phyloP scores from a whole-genome alignment of 1,140 invertebrate species.

The Drosophila bipectinata region DNA sequence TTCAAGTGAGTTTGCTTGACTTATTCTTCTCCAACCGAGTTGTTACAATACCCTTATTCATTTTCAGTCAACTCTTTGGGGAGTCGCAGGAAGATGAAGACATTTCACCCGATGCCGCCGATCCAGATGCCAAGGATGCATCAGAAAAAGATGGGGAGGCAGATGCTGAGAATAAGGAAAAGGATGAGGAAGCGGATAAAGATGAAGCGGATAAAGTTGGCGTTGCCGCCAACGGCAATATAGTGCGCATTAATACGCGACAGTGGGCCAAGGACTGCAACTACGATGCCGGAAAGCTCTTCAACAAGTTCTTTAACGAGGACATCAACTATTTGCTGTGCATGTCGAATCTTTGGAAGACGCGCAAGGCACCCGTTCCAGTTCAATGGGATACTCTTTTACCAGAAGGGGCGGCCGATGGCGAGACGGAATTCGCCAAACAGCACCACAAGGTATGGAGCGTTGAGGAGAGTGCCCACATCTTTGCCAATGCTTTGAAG shows the following conservation, averaged over 20 bases:
- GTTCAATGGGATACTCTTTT: constrained; percentile 89
- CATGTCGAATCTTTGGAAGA: constrained; percentile 98
- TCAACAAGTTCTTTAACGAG: constrained; percentile 96
- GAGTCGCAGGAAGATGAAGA: constrained; percentile 98
- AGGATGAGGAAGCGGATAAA: constrained; percentile 71
- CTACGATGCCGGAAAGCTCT: constrained; percentile 94
- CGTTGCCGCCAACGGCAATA: constrained; percentile 86
- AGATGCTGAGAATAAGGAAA: neutral
- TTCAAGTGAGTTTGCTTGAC: constrained; percentile 92
- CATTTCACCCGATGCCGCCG: constrained; percentile 98
- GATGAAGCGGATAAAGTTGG: constrained; percentile 55
- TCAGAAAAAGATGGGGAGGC: constrained; percentile 85
- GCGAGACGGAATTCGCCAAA: constrained; percentile 80
- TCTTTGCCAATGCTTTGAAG: constrained; percentile 91
- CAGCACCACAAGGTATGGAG: constrained; percentile 93
- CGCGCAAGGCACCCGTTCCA: constrained; percentile 91
- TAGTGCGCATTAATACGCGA: constrained; percentile 93
- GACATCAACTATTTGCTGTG: constrained; percentile 97
- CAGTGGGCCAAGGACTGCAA: constrained; percentile 93
- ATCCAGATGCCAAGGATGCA: constrained; percentile 90
- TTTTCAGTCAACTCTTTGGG: constrained; percentile 96
- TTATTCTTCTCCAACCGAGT: neutral
- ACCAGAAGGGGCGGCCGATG: constrained; percentile 83
- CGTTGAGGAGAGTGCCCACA: constrained; percentile 87
- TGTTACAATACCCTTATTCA: neutral